Conservation (phyloP, 2,113 vertebrate genomes). For the Malurus cyaneus region DNA sequence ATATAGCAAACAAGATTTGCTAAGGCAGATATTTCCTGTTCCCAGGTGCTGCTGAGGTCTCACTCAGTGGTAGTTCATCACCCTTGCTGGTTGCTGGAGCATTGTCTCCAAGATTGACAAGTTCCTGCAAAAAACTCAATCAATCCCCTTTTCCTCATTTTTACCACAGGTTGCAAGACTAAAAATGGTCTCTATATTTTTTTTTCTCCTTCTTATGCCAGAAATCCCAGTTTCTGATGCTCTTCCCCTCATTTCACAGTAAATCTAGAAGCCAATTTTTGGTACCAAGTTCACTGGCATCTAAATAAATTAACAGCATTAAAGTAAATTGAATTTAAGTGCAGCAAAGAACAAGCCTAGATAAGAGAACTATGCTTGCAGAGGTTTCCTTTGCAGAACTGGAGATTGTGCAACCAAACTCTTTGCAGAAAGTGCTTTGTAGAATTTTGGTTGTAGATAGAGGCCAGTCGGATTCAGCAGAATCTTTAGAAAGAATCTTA, state of each 20-base stretch:
- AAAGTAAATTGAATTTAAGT: not conserved
- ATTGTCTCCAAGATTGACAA: not conserved
- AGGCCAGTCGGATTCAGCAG: not conserved
- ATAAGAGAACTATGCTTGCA: not conserved
- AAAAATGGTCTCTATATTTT: not conserved
- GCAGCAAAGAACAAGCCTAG: not conserved
- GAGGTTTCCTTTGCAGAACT: not conserved
- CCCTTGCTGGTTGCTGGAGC: not conserved
- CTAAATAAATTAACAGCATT: not conserved
- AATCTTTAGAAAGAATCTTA: not conserved
- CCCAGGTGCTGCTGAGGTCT: not conserved
- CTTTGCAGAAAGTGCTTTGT: not conserved
- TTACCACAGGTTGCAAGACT: not conserved
- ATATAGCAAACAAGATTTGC: not conserved
- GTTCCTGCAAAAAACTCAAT: not conserved
- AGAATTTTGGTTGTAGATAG: not conserved
- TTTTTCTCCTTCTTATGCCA: not conserved
- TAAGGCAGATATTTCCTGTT: not conserved
- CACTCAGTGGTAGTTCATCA: not conserved
- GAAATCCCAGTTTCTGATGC: not conserved
- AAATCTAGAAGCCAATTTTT: not conserved
- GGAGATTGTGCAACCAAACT: not conserved
- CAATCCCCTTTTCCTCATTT: not conserved
- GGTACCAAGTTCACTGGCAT: not conserved
- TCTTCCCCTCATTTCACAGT: not conserved